A percentile compares a stretch with the other conserved stretches of the same genome.
Evolutionary conservation across 2,888 invertebrate species (phyloP).

Genomic region (Dolichopus griseipennis): DNA sequence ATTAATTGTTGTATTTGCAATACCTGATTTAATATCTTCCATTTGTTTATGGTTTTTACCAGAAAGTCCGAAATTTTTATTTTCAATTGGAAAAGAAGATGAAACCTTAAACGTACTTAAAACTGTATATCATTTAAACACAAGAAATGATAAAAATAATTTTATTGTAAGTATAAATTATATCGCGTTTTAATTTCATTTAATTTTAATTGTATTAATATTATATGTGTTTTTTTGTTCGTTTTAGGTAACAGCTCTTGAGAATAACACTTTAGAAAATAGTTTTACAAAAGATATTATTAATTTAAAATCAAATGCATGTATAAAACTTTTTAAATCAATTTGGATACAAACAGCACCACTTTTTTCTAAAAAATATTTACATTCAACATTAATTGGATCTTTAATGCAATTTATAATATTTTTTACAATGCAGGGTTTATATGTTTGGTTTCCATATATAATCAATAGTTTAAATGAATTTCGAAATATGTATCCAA

Average conservation of each 20-base stretch:
- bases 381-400: constrained; percentile 31
- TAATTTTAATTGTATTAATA: too few relatives aligned
- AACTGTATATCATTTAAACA: constrained; percentile 30
- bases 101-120: constrained; percentile 30
- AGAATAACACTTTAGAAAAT: neutral
- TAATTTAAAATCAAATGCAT: constrained; percentile 17
- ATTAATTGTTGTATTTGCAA: constrained; percentile 34
- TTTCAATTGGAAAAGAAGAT: constrained; percentile 31
- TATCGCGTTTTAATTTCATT: too few relatives aligned
- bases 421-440: constrained; percentile 33
- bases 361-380: constrained; percentile 32
- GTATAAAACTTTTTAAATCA: constrained; percentile 25
- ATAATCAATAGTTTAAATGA: constrained; percentile 34
- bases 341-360: constrained; percentile 39
- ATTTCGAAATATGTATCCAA: constrained; percentile 29
- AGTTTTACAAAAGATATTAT: neutral
- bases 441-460: constrained; percentile 40
- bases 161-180: constrained; percentile 26
- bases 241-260: neutral
- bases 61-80: constrained; percentile 37
- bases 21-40: constrained; percentile 34
- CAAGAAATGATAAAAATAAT: constrained; percentile 26
- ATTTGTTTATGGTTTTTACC: constrained; percentile 32
- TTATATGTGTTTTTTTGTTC: neutral
- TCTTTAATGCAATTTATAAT: constrained; percentile 36